Percentiles rank a stretch among this genome's conserved stretches.
phyloP scores from a whole-genome alignment of 2,888 invertebrate genomes.

The Fragum sueziense region DNA sequence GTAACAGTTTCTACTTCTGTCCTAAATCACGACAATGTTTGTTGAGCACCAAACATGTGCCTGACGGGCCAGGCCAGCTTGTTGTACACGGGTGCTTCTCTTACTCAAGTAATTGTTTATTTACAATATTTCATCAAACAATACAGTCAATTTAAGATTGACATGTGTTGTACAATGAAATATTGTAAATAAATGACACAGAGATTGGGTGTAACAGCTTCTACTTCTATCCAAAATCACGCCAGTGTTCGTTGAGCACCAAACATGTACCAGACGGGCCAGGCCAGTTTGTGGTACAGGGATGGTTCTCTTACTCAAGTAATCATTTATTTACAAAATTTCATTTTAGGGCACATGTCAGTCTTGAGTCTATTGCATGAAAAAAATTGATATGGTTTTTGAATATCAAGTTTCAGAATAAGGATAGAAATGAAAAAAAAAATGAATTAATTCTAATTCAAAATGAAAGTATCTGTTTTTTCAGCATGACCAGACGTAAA shows the following conservation, averaged over 20 bases:
- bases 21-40: slow-evolving; percentile 55
- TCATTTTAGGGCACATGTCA: too few relatives aligned
- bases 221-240: slow-evolving; percentile 62
- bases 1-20: slow-evolving; percentile 74
- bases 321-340: slow-evolving; percentile 48
- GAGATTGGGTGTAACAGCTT: slow-evolving; percentile 69
- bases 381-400: too few relatives aligned
- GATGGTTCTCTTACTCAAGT: slow-evolving; percentile 46
- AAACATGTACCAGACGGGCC: slow-evolving; percentile 46
- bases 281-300: neutral
- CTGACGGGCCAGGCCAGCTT: slow-evolving; percentile 15
- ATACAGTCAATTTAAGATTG: too few relatives aligned
- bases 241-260: slow-evolving; percentile 65
- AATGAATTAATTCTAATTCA: too few relatives aligned
- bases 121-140: too few relatives aligned
- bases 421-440: too few relatives aligned
- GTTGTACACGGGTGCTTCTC: slow-evolving; percentile 23
- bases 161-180: too few relatives aligned
- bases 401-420: too few relatives aligned
- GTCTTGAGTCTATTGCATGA: too few relatives aligned
- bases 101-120: slow-evolving; percentile 53
- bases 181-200: slow-evolving; percentile 25
- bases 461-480: too few relatives aligned
- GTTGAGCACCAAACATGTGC: slow-evolving; percentile 60
- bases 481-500: too few relatives aligned